These are phyloP conservation scores for Malurus alboscapulatus DNA, from an alignment of 2,113 vertebrate genomes.

Conservation along the genomic window DNA sequence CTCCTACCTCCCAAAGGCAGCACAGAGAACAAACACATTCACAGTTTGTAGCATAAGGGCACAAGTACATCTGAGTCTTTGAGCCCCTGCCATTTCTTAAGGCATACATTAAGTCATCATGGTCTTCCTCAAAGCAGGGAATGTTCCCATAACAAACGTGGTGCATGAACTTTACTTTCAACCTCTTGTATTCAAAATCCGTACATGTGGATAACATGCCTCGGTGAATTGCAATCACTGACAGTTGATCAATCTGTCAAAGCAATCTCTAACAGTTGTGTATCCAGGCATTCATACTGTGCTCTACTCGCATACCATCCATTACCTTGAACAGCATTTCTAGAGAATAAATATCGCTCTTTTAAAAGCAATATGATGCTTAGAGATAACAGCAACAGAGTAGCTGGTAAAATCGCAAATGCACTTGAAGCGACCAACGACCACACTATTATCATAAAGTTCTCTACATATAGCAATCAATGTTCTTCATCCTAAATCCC, in stretches of 20 bases:
- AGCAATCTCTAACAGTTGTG: not conserved
- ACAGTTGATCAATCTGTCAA: not conserved
- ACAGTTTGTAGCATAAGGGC: not conserved
- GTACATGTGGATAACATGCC: rapidly evolving
- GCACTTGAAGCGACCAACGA: not conserved
- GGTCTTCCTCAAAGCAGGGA: not conserved
- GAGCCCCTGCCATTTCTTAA: not conserved
- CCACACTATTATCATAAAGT: not conserved
- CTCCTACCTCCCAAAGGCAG: not conserved
- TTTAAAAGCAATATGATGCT: not conserved
- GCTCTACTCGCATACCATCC: not conserved
- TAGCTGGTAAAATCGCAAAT: not conserved
- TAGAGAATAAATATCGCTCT: not conserved
- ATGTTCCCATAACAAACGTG: not conserved
- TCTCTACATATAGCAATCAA: not conserved
- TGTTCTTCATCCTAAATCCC: not conserved
- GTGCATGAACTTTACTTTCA: not conserved
- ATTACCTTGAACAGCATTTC: not conserved
- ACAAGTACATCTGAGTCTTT: not conserved
- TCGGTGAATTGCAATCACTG: not conserved
- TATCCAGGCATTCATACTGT: not conserved
- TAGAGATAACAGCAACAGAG: not conserved
- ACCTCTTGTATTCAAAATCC: rapidly evolving
- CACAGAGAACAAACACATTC: not conserved
- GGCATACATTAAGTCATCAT: not conserved